phyloP scores from a whole-genome alignment of 2,797 vertebrate genomes.

The Decapterus maruadsi region DNA sequence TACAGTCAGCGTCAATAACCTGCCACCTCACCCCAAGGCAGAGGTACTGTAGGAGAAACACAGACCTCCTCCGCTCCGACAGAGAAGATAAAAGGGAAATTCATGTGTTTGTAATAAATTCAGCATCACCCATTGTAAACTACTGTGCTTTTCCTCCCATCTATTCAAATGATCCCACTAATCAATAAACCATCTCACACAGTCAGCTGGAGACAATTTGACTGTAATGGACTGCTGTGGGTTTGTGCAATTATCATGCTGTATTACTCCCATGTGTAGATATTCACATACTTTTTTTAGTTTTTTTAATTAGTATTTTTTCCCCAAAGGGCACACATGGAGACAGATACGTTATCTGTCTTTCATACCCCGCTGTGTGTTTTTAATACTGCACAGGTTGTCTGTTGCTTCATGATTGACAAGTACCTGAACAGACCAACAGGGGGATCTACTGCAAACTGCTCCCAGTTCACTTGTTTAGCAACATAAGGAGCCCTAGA shows the following conservation, averaged over 20 bases:
- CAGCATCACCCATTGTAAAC: not conserved
- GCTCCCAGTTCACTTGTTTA: not conserved
- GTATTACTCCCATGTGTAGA: not conserved
- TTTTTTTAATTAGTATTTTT: slow-evolving; percentile 1
- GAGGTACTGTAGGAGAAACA: no score
- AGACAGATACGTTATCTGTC: slow-evolving; percentile 11
- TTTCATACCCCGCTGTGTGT: slow-evolving; percentile 26
- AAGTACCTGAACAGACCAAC: slow-evolving; percentile 8
- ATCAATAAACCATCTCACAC: slow-evolving; percentile 20
- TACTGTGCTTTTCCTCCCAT: slow-evolving; percentile 12
- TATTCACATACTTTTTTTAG: not conserved
- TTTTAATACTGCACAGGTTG: slow-evolving; percentile 6
- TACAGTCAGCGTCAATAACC: no score
- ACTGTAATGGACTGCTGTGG: slow-evolving; percentile 1
- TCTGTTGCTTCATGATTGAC: slow-evolving; percentile 8
- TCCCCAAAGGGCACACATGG: not conserved
- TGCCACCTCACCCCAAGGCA: no score
- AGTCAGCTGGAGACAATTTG: slow-evolving; percentile 41
- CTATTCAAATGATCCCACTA: slow-evolving; percentile 16
- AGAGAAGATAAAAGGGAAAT: not conserved
- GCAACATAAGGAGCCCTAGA: no score
- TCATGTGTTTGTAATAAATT: slow-evolving; percentile 23
- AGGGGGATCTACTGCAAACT: slow-evolving; percentile 14
- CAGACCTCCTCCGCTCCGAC: slow-evolving; percentile 5
- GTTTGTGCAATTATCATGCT: slow-evolving; percentile 9